Base-by-base conservation (phyloP, 2,888 invertebrate genomes). In the Thyatira batis region DNA sequence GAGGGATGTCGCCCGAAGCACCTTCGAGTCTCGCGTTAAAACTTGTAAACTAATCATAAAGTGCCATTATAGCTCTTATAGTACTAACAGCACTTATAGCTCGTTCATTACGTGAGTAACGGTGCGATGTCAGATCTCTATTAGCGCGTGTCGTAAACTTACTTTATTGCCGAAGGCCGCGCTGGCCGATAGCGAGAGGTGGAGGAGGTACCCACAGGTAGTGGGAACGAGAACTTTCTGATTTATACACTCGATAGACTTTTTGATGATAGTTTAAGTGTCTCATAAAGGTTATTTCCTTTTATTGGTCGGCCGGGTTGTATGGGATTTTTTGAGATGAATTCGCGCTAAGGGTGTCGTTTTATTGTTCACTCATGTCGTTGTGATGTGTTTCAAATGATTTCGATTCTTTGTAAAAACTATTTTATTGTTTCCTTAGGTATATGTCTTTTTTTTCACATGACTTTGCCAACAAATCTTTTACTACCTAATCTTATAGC, bases 81-180 rank as follows among this genome's bases (percentile, higher is more conserved):
- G 30, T n/a, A n/a, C 4, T 27, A 9, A 27, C 10, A 33, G 30
- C 30, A 5, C 17, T 48, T 52, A 56, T 50, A 49, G 21, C 21
- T 3, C 62, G 55, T 49, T 62, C 61, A 62, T 56, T 65, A 60
- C 49, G 25, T 49, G 44, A 52, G 11, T 48, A 39, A 46, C 50
- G 45, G 45, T 21, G 50, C 46, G 51, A 20, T 30, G 54, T 50
- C 51, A 51, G 53, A 60, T 56, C 65, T 73, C 73, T 77, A 77
- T 79, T 78, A 80, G 76, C 67, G 62, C 60, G 54, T 60, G 69
- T 77, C 76, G 75, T 82, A 79, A 78, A 80, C 66, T 59, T 63
- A 65, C 70, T 76, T 81, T 77, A 80, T 75, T 67, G 72, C 69
- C 17, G 39, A 39, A 39, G 6, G 45, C 23, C 53, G 46, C 49